Conservation (phyloP, 2,113 vertebrate genomes). For the Rostratula benghalensis region DNA sequence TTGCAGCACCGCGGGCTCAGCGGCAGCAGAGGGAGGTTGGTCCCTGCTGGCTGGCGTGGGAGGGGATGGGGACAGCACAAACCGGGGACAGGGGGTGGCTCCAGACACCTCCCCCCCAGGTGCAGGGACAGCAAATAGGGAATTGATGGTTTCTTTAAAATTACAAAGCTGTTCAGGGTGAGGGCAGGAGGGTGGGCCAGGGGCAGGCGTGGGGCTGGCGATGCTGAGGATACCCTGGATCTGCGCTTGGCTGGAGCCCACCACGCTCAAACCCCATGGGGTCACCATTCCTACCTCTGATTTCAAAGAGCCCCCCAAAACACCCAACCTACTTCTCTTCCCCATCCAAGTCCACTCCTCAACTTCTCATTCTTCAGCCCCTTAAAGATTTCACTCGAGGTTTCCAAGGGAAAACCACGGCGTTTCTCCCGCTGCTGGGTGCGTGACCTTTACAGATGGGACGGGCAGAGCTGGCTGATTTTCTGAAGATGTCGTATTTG, state of each 20-base stretch:
- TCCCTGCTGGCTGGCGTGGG: rapidly evolving
- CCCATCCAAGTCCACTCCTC: neutral
- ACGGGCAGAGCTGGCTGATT: neutral
- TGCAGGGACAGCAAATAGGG: neutral
- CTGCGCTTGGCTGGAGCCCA: neutral
- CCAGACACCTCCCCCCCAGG: neutral
- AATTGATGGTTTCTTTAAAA: rapidly evolving
- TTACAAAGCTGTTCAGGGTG: neutral
- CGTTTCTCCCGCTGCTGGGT: rapidly evolving
- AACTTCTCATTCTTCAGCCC: neutral
- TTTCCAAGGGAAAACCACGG: neutral
- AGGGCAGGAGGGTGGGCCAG: neutral
- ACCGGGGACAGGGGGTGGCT: neutral
- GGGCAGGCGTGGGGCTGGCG: rapidly evolving
- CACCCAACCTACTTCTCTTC: neutral
- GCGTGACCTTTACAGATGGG: neutral
- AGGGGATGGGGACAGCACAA: neutral
- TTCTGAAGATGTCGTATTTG: neutral
- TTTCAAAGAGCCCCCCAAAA: neutral
- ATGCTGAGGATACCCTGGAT: rapidly evolving
- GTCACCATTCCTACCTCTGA: neutral
- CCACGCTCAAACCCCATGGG: rapidly evolving
- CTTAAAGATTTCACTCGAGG: neutral
- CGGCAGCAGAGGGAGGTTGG: neutral
- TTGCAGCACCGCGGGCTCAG: conserved; percentile 31